Base-by-base conservation (phyloP, 2,113 vertebrate species). In the Bettongia penicillata region DNA sequence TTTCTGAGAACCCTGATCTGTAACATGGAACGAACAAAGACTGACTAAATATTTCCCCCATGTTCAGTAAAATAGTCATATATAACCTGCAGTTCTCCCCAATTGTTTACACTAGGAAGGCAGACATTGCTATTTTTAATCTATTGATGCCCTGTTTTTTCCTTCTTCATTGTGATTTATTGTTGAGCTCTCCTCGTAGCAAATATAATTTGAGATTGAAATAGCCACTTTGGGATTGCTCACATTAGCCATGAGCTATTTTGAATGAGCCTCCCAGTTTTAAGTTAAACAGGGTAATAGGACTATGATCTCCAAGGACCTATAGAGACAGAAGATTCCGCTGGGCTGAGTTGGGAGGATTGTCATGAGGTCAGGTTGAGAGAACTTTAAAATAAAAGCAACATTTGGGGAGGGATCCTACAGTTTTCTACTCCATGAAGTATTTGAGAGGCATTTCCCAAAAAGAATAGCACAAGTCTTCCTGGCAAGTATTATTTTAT, bases 141-240 rank as follows among this genome's bases (percentile, higher is more conserved):
- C 93, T 97, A 94, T 51, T 94, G 55, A 91, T 95, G 37, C 9
- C 24, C 16, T 92, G 55, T 19, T 31, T 93, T 95, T 0, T 7
- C 10, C 8, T 50, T 3, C 50, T 89, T 97, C 90, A 57, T 94
- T 95, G 94, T 96, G 97, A 97, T 97, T 97, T 97, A 97, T 94
- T 96, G 11, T 94, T 93, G 94, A 92, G 51, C 89, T 97, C 53
- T 96, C 61, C 49, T 97, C 61, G 68, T 89, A 97, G 95, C 93
- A 98, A 98, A 98, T 97, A 93, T 55, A 4, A 94, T 97, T 92
- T 97, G 93, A 98, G 93, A 11, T 89, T 94, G 92, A 97, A 97
- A 98, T 96, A 98, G 93, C 51, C 94, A 91, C 97, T 93, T 3
- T 93, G 97, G 94, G 97, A 98, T 94, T 92, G 91, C 47, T 91